Evolutionary conservation across 2,113 vertebrate genomes (phyloP).

Genomic region (Psephotus haematonotus): DNA sequence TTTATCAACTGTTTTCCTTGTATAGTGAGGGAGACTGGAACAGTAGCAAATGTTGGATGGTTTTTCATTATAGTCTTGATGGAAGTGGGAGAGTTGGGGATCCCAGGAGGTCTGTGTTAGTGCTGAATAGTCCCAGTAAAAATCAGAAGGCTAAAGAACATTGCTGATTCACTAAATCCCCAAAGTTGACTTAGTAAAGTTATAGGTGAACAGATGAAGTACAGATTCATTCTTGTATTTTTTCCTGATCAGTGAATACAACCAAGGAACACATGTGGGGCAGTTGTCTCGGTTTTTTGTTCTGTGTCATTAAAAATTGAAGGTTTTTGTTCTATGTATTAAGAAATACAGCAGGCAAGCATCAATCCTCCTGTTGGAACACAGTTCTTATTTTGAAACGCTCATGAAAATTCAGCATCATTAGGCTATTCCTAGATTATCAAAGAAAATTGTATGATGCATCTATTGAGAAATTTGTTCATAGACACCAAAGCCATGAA

Average conservation of each 20-base stretch:
- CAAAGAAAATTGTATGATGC: background rate
- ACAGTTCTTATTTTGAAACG: background rate
- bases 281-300: background rate
- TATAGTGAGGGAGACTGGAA: background rate
- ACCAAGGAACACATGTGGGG: background rate
- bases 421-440: background rate
- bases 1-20: background rate
- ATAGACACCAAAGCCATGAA: background rate
- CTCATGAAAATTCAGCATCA: conserved; percentile 7
- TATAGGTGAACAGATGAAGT: background rate
- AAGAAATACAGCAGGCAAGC: background rate
- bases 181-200: background rate
- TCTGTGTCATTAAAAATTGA: background rate
- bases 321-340: background rate
- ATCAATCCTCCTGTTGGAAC: background rate
- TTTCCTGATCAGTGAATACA: background rate
- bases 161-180: background rate
- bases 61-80: background rate
- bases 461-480: background rate
- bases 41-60: background rate
- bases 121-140: background rate
- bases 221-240: background rate
- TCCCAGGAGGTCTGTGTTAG: background rate
- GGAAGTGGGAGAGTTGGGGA: background rate
- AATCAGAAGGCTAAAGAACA: background rate